Conservation (phyloP, 2,888 invertebrate genomes). For the Apotomis betuletana region DNA sequence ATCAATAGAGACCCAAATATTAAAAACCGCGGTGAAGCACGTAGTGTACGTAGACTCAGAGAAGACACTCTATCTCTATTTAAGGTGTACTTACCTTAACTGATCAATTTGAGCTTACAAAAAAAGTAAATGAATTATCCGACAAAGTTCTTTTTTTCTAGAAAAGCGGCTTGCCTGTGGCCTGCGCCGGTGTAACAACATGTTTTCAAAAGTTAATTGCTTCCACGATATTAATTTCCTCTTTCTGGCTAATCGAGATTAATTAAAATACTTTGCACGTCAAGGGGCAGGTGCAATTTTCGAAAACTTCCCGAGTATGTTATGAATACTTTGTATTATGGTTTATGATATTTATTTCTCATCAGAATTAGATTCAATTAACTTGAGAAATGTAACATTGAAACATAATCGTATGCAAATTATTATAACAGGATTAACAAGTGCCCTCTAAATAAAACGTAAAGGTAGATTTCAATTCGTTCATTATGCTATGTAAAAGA, state of each 20-base stretch:
- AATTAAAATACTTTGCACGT: constrained; percentile 55
- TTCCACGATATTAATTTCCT: constrained; percentile 44
- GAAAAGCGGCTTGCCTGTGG: constrained; percentile 24
- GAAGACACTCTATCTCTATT: neutral
- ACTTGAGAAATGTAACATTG: no score
- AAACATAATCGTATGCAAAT: no score
- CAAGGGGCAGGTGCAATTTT: constrained; percentile 50
- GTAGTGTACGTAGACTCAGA: neutral
- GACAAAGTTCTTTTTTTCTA: constrained; percentile 6
- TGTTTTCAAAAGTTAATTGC: constrained; percentile 45
- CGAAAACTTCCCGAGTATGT: constrained; percentile 50
- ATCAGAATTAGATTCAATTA: no score
- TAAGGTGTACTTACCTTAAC: neutral
- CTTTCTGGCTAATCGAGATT: constrained; percentile 50
- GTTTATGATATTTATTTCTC: no score
- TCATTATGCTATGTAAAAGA: no score
- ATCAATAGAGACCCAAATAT: no score
- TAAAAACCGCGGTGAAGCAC: no score
- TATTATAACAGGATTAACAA: no score
- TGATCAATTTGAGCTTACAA: neutral
- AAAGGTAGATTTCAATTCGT: no score
- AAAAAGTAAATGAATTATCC: neutral
- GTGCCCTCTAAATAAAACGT: no score
- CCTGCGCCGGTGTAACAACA: constrained; percentile 25
- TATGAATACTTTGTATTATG: constrained; percentile 18